Evolutionary conservation across 2,888 invertebrate genomes (phyloP).

Genomic region (Philhelius pedissequus): DNA sequence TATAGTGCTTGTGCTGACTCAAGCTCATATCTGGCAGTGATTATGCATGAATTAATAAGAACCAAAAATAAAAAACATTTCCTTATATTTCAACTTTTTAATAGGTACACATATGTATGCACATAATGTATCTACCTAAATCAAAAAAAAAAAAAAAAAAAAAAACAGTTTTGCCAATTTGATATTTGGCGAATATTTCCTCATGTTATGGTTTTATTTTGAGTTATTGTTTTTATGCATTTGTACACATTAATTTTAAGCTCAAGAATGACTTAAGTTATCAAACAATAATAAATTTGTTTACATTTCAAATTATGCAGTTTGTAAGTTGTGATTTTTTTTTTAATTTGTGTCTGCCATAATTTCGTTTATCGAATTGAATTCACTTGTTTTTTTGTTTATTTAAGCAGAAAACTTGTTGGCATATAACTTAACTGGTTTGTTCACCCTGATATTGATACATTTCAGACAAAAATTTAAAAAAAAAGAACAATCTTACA

Average conservation of each 20-base stretch:
- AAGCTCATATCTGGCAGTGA: not conserved
- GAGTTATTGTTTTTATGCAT: not conserved
- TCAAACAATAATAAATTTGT: not conserved
- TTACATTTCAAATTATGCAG: not conserved
- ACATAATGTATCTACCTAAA: no score
- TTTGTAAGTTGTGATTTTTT: not conserved
- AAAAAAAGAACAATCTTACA: not conserved
- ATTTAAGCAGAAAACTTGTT: not conserved
- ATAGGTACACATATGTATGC: no score
- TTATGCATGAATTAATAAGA: not conserved
- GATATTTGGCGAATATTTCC: not conserved
- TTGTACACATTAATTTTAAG: not conserved
- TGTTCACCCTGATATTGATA: constrained; percentile 23
- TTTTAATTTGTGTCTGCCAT: not conserved
- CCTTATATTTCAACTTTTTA: not conserved
- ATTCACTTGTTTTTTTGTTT: not conserved
- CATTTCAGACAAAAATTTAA: not conserved
- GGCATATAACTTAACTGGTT: constrained; percentile 5
- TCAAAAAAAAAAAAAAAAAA: not conserved
- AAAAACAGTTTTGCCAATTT: not conserved
- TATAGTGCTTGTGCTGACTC: not conserved
- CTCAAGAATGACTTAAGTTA: not conserved
- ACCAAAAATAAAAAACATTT: not conserved
- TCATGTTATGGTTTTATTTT: not conserved
- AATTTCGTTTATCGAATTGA: constrained; percentile 6